Evolutionary conservation across 2,888 invertebrate species (phyloP).

Genomic region (Drosophila lacicola): DNA sequence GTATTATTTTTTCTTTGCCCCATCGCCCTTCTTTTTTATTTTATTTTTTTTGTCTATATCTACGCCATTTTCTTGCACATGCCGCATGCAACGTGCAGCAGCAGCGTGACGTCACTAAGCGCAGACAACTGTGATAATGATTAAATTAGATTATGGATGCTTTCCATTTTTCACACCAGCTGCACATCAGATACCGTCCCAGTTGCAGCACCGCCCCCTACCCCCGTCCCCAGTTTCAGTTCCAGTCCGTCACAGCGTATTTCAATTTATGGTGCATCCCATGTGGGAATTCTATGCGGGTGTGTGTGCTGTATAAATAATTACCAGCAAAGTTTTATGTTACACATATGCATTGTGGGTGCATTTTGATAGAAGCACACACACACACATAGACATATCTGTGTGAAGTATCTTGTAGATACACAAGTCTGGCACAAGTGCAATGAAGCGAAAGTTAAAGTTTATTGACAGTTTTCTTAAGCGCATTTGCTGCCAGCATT

Average conservation of each 20-base stretch:
- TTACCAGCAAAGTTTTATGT: slow-evolving; percentile 76
- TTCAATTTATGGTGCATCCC: slow-evolving; percentile 71
- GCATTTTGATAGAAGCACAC: slow-evolving; percentile 28
- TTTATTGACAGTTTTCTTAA: slow-evolving; percentile 77
- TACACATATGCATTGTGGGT: slow-evolving; percentile 50
- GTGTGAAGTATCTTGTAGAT: slow-evolving; percentile 28
- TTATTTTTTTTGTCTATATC: slow-evolving; percentile 10
- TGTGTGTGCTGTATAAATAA: slow-evolving; percentile 69
- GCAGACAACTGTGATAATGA: slow-evolving; percentile 83
- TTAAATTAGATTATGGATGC: slow-evolving; percentile 83
- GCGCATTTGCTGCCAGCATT: slow-evolving; percentile 62
- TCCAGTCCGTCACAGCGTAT: slow-evolving; percentile 22
- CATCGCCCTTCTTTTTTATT: slow-evolving; percentile 1
- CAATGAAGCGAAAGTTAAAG: slow-evolving; percentile 69
- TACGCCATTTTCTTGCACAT: slow-evolving; percentile 40
- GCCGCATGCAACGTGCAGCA: slow-evolving; percentile 30
- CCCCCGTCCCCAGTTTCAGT: not conserved
- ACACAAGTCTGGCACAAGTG: slow-evolving; percentile 59
- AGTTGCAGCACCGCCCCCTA: slow-evolving; percentile 6
- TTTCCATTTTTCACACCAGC: slow-evolving; percentile 73
- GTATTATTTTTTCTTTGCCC: slow-evolving; percentile 33
- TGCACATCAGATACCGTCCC: slow-evolving; percentile 41
- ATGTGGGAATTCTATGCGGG: slow-evolving; percentile 73
- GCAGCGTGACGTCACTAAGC: slow-evolving; percentile 76
- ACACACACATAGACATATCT: slow-evolving; percentile 25